Evolutionary conservation across 1,140 invertebrate genomes (phyloP).

Genomic region (Dendrolimus kikuchii): DNA sequence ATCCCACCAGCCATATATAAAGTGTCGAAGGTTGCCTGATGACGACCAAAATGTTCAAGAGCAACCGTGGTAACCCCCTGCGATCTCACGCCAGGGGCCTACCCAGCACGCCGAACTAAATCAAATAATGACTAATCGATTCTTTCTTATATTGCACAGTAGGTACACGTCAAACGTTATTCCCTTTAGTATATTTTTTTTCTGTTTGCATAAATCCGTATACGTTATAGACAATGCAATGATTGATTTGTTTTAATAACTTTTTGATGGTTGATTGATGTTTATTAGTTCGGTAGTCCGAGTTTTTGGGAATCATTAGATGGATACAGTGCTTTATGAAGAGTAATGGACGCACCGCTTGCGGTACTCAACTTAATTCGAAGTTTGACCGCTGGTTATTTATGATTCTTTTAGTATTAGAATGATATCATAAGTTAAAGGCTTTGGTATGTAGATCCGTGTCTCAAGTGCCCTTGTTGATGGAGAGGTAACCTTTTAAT

Average conservation of each 20-base stretch:
- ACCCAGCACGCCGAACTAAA: conserved; percentile 59
- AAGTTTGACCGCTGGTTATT: conserved; percentile 45
- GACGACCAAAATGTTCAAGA: conserved; percentile 43
- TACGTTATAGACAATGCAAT: conserved; percentile 64
- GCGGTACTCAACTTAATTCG: conserved; percentile 59
- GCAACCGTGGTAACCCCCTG: conserved; percentile 46
- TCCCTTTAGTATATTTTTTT: conserved; percentile 61
- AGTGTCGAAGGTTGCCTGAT: conserved; percentile 60
- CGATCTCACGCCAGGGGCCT: conserved; percentile 50
- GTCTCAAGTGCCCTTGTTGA: not conserved
- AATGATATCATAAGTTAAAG: conserved; percentile 39
- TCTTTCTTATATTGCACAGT: conserved; percentile 69
- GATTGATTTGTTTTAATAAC: conserved; percentile 68
- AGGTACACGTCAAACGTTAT: conserved; percentile 69
- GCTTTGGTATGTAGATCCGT: not conserved
- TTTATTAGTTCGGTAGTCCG: conserved; percentile 70
- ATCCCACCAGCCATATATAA: conserved; percentile 39
- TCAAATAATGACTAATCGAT: conserved; percentile 73
- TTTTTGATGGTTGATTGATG: conserved; percentile 65
- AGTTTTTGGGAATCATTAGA: conserved; percentile 66
- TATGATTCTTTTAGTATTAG: conserved; percentile 42
- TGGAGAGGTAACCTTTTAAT: not conserved
- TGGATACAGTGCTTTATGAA: conserved; percentile 56
- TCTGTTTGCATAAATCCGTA: conserved; percentile 63
- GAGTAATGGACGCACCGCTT: conserved; percentile 54